These are phyloP conservation scores for Cancer borealis DNA, from an alignment of 2,888 invertebrate genomes.

Conservation along the genomic window DNA sequence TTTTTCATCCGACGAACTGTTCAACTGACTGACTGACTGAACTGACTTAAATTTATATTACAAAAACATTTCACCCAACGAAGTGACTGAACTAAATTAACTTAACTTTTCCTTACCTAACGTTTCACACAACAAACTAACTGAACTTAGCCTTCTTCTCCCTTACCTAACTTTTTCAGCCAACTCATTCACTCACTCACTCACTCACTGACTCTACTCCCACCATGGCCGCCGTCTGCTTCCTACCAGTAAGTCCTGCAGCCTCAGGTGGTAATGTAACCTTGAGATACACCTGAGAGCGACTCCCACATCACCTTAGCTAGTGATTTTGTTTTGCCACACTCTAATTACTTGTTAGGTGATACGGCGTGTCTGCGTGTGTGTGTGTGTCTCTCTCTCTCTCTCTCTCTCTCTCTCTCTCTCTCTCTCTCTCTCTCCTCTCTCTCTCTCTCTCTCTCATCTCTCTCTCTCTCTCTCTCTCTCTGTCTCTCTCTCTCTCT, in stretches of 20 bases:
- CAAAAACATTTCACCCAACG: no score
- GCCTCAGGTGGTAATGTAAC: background rate
- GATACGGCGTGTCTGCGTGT: background rate
- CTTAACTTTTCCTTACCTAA: background rate
- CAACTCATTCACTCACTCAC: no score
- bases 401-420: constrained; percentile 41
- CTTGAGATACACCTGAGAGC: background rate
- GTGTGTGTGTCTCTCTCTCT: background rate
- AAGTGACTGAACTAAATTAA: no score
- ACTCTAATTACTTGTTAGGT: background rate
- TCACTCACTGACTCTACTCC: background rate
- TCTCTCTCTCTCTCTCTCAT: background rate
- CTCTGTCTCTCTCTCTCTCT: no score
- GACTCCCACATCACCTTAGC: background rate
- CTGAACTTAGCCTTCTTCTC: background rate
- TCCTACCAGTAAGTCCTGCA: background rate
- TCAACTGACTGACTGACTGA: constrained; percentile 3
- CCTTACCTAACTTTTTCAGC: no score
- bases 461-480: no score
- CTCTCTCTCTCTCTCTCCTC: constrained; percentile 23
- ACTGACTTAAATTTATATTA: no score
- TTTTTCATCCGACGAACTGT: no score
- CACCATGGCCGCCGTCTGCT: background rate
- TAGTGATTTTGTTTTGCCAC: background rate
- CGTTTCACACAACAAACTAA: background rate